These are phyloP conservation scores for Syndactyla subalaris DNA, from an alignment of 2,797 vertebrate genomes.

Conservation along the genomic window DNA sequence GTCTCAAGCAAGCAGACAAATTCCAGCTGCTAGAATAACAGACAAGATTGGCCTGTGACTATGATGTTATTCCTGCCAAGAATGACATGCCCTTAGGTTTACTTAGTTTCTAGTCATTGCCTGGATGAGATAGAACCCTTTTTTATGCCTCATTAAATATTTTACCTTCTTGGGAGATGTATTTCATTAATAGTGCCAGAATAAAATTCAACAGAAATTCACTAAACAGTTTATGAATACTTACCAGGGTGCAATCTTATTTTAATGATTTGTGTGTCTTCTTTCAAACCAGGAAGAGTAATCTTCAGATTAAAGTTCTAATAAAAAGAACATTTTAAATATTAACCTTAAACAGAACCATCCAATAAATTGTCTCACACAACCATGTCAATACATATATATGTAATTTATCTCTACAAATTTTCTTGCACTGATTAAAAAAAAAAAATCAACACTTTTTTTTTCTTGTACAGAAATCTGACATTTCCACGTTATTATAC, in stretches of 20 bases:
- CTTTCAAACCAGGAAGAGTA: conserved; percentile 83
- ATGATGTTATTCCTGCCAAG: background rate
- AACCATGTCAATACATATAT: background rate
- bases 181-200: background rate
- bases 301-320: conserved; percentile 85
- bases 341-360: conserved; percentile 3
- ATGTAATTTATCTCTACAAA: background rate
- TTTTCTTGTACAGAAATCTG: background rate
- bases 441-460: background rate
- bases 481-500: background rate
- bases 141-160: background rate
- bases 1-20: background rate
- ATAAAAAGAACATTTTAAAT: conserved; percentile 42
- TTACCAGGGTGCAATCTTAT: conserved; percentile 86
- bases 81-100: background rate
- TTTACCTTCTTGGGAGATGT: background rate
- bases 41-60: background rate
- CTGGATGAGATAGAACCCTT: background rate
- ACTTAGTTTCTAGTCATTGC: background rate
- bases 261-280: conserved; percentile 78
- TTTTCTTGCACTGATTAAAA: background rate
- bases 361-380: background rate
- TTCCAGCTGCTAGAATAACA: background rate
- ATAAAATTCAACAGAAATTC: background rate
- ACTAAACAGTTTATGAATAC: conserved; percentile 12